Evolutionary conservation across 2,113 vertebrate species (phyloP), one percentile per base, ranked within the genome.

Genomic region (Tylochromis polylepis): DNA sequence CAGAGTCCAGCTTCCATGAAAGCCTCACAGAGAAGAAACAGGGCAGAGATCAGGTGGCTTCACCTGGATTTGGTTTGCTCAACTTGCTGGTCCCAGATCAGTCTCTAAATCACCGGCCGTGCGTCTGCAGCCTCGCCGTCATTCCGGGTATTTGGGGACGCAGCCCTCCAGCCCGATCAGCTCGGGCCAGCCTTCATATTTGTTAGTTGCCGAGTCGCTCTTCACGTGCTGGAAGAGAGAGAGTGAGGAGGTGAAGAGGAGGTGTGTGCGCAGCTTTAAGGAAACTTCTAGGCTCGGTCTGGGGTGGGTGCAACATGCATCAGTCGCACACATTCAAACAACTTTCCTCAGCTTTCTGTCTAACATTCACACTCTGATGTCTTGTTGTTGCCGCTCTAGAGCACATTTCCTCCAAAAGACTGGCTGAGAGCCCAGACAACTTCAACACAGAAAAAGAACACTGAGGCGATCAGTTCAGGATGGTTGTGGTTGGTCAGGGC

Each of bases 101-200:
- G 38, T 31, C 27, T 20, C 43, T 8, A 29, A 49, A 29, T 11
- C 15, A 11, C 43, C 16, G 6, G 9, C 41, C 15, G 2, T 1
- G 41, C 9, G 5, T 49, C 41, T 10, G 22, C 8, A 12, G 43
- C 27, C 70, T 77, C 24, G 0, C 24, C 9, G 5, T 93, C 93
- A 97, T 55, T 95, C 95, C 91, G 94, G 92, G 87, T 96, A 96
- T 89, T 95, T 97, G n/a, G 98, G 97, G 90, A 99, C 95, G 85
- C 98, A 99, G 3, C 98, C 98, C 82, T 97, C 95, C 93, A 99
- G 92, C 16, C 97, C 96, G 2, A 98, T 93, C 79, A 99, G 95
- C 93, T 99, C 98, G 0, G 98, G 98, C 98, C 98, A 99, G 51
- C 93, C 93, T 6, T 97, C 96, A 0, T 99, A 99, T 86, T 97